Evolutionary conservation across 1,140 invertebrate species (phyloP), one percentile per base, ranked within the genome.

Genomic region (Calliopsis andreniformis): DNA sequence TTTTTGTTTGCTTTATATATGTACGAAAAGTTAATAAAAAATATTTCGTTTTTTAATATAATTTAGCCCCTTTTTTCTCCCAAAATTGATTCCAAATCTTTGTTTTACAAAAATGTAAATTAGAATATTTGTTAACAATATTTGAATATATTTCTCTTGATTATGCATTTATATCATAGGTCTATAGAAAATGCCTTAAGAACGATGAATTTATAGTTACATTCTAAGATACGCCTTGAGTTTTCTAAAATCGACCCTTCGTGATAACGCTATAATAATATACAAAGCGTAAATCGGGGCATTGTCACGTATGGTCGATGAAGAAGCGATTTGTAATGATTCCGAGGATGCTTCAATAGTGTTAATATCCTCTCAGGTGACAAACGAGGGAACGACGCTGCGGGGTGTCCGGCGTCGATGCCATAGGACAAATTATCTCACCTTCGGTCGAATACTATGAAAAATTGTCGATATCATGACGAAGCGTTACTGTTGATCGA

Each of bases 351-450:
- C 79, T 80, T 87, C 66, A 87, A 88, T 85, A 64, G 82, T 73
- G 83, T 83, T 87, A 84, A 89, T 89, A 87, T 87, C 83, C 85
- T 86, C 63, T 59, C 62, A 73, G 80, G 78, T 89, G 87, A 89
- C 82, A 89, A 88, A 88, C 86, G 88, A 87, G 81, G 59, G 73
- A 78, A 63, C 35, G 66, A 68, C 83, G 53, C 83, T 59, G 55
- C 70, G 70, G 85, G 83, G 87, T 47, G 76, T 84, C 82, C 83
- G 86, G 76, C 68, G 56, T 77, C 76, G 80, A 83, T 86, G 76
- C 78, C 67, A 77, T 59, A 69, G 72, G 78, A 85, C 81, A 80
- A 86, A 83, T 87, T 86, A 87, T 80, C 82, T 85, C 72, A 78
- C 76, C 79, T 76, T 76, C 78, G 67, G 51, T 70, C 42, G 67